Evolutionary conservation across 1,140 invertebrate genomes (phyloP).

Genomic region (Streblospio benedicti): DNA sequence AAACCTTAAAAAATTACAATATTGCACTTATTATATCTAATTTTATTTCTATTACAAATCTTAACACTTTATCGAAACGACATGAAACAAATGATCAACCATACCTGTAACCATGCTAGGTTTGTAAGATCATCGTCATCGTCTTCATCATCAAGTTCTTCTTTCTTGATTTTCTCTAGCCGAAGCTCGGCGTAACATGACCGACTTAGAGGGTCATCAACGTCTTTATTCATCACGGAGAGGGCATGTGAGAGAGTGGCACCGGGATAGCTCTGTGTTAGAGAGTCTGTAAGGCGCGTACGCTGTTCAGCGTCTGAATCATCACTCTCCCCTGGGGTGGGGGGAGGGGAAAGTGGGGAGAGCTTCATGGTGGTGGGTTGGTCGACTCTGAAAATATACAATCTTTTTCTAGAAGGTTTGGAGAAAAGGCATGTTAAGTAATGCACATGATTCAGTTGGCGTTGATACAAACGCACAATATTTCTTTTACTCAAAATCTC

Average conservation of each 20-base stretch:
- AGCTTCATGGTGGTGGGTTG: constrained; percentile 20
- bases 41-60: too few relatives aligned
- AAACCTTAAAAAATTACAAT: too few relatives aligned
- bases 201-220: constrained; percentile 34
- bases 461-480: too few relatives aligned
- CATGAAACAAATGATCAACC: too few relatives aligned
- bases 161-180: constrained; percentile 41
- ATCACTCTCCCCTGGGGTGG: constrained; percentile 18
- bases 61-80: too few relatives aligned
- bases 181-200: constrained; percentile 43
- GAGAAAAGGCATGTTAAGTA: constrained; percentile 12
- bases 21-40: too few relatives aligned
- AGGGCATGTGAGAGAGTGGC: constrained; percentile 41
- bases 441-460: too few relatives aligned
- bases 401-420: constrained; percentile 2
- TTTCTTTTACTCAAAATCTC: too few relatives aligned
- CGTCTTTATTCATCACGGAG: constrained; percentile 31
- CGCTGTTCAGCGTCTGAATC: constrained; percentile 43
- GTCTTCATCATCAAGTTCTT: constrained; percentile 24
- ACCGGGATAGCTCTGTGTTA: constrained; percentile 43
- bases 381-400: constrained; percentile 7
- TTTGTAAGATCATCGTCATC: constrained; percentile 77
- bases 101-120: constrained; percentile 77
- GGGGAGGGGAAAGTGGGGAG: too few relatives aligned
- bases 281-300: constrained; percentile 38